Evolutionary conservation across 2,888 invertebrate genomes (phyloP).

Genomic region (Drosophila ustulata): DNA sequence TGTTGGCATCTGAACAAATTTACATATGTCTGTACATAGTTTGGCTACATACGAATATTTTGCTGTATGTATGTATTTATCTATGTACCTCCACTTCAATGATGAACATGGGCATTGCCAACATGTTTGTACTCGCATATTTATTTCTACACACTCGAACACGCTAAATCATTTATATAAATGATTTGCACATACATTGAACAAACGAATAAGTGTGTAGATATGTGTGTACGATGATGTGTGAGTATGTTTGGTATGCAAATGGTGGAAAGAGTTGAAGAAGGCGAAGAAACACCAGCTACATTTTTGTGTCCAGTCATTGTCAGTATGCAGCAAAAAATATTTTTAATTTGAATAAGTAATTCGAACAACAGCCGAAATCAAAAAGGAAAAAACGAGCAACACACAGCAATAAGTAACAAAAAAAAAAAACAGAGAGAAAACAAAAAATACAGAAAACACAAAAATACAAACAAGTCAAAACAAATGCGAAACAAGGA

Average conservation of each 20-base stretch:
- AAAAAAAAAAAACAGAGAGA: not conserved
- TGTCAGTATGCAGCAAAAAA: slow-evolving; percentile 56
- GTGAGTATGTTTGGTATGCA: slow-evolving; percentile 19
- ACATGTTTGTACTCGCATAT: slow-evolving; percentile 23
- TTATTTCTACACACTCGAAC: slow-evolving; percentile 24
- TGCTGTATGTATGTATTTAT: slow-evolving; percentile 3
- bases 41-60: slow-evolving; percentile 1
- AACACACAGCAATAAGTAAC: not conserved
- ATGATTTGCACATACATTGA: slow-evolving; percentile 8
- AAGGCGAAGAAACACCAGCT: slow-evolving; percentile 33
- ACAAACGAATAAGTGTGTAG: not conserved
- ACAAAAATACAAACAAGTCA: slow-evolving; percentile 64
- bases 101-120: slow-evolving; percentile 36
- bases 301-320: slow-evolving; percentile 56
- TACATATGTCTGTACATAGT: slow-evolving; percentile 13
- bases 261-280: slow-evolving; percentile 41
- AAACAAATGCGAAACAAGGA: slow-evolving; percentile 79
- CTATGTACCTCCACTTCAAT: slow-evolving; percentile 13
- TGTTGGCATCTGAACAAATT: slow-evolving; percentile 16
- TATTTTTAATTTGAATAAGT: slow-evolving; percentile 81
- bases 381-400: slow-evolving; percentile 47
- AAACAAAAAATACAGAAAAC: slow-evolving; percentile 16
- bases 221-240: slow-evolving; percentile 2
- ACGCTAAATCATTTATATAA: slow-evolving; percentile 30
- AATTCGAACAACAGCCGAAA: slow-evolving; percentile 75